Evolutionary conservation across 2,113 vertebrate species (phyloP).

Genomic region (Macheiramphus alcinus): DNA sequence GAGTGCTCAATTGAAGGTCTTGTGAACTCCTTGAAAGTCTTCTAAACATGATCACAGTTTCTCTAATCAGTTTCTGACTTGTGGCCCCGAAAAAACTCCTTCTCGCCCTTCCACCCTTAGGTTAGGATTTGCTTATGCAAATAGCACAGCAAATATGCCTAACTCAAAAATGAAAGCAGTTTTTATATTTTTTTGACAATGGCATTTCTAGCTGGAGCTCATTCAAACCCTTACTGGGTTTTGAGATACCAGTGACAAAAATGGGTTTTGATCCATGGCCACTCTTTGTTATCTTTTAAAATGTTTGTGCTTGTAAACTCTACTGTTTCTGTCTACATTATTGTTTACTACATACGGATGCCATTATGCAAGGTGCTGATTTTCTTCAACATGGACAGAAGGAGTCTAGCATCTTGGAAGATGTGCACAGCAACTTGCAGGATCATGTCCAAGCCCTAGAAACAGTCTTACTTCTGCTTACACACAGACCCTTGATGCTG

Average conservation of each 20-base stretch:
- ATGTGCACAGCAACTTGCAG: not conserved
- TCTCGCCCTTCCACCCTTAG: not conserved
- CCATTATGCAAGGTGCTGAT: not conserved
- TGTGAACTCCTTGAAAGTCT: not conserved
- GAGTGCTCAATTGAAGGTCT: not conserved
- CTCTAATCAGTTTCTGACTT: not conserved
- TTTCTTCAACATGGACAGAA: not conserved
- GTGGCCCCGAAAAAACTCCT: not conserved
- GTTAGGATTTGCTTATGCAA: not conserved
- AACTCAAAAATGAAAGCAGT: not conserved
- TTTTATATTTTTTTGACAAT: not conserved
- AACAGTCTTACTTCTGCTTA: not conserved
- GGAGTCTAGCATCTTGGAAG: not conserved
- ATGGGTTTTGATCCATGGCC: not conserved
- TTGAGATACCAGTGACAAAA: not conserved
- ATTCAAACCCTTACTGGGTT: not conserved
- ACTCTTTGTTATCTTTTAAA: not conserved
- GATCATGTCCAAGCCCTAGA: not conserved
- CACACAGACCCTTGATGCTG: not conserved
- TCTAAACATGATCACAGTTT: not conserved
- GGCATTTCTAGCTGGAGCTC: not conserved
- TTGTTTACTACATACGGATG: not conserved
- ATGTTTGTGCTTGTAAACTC: not conserved
- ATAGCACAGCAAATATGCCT: not conserved
- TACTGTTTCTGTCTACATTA: not conserved